Conservation (phyloP, 2,888 invertebrate genomes). For the Leuctra nigra region DNA sequence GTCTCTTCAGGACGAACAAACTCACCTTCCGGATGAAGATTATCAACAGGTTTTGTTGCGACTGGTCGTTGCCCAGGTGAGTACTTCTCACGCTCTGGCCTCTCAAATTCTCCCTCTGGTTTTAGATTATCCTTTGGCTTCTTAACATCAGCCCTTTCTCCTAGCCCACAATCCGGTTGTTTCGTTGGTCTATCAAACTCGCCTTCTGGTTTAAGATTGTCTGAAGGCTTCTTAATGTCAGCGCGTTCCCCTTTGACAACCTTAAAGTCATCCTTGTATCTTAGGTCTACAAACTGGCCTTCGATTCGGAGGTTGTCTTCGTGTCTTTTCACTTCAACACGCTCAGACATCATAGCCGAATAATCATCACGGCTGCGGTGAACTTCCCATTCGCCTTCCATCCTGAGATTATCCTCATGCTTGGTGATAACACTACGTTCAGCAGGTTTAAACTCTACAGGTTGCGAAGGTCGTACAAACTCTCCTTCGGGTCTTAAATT, state of each 20-base stretch:
- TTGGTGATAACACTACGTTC: constrained; percentile 33
- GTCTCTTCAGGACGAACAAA: constrained; percentile 23
- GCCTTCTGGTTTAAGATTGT: constrained; percentile 52
- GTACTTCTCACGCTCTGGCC: constrained; percentile 43
- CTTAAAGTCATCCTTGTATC: constrained; percentile 32
- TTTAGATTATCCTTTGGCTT: constrained; percentile 48
- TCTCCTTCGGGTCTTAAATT: constrained; percentile 55
- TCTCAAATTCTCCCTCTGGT: constrained; percentile 47
- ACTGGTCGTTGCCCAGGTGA: constrained; percentile 45
- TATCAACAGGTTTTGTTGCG: constrained; percentile 34
- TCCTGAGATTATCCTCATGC: constrained; percentile 38
- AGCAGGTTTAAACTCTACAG: constrained; percentile 50
- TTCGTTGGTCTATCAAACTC: constrained; percentile 39
- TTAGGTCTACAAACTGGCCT: too few relatives aligned
- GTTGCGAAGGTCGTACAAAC: constrained; percentile 28
- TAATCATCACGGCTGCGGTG: constrained; percentile 44
- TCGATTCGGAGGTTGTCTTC: constrained; percentile 31
- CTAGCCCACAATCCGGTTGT: constrained; percentile 44
- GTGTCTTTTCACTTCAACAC: constrained; percentile 35
- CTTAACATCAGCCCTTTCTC: constrained; percentile 54
- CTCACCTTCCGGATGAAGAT: constrained; percentile 39
- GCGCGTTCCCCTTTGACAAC: constrained; percentile 36
- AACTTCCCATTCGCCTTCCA: constrained; percentile 39
- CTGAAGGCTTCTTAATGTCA: constrained; percentile 35
- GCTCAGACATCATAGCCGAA: constrained; percentile 45